Evolutionary conservation across 2,888 invertebrate species (phyloP).

Genomic region (Papilio elwesi): DNA sequence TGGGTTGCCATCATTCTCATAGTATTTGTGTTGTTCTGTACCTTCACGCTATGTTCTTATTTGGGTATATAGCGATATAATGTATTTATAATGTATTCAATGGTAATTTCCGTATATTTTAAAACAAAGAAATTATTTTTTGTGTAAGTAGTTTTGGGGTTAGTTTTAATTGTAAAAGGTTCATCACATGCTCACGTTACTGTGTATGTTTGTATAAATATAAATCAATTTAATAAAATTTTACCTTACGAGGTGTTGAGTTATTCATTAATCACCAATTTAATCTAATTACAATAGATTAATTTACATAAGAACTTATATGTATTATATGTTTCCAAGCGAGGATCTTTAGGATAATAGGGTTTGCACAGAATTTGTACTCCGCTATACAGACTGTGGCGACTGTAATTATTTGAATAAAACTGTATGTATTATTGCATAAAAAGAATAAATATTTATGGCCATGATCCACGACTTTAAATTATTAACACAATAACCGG

Average conservation of each 20-base stretch:
- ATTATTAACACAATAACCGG: not conserved
- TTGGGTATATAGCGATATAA: constrained; percentile 86
- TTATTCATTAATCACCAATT: constrained; percentile 43
- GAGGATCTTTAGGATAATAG: constrained; percentile 3
- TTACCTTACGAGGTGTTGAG: constrained; percentile 69
- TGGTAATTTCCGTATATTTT: constrained; percentile 19
- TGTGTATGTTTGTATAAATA: constrained; percentile 66
- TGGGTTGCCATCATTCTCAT: constrained; percentile 92
- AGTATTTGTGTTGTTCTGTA: constrained; percentile 89
- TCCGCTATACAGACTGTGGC: not conserved
- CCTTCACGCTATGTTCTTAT: constrained; percentile 93
- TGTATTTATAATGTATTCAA: constrained; percentile 37
- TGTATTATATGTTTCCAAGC: not conserved
- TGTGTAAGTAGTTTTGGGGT: constrained; percentile 59
- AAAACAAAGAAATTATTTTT: constrained; percentile 42
- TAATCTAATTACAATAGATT: not conserved
- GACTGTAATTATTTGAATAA: constrained; percentile 19
- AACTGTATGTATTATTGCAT: constrained; percentile 37
- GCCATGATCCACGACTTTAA: constrained; percentile 5
- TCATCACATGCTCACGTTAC: constrained; percentile 51
- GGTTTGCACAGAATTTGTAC: constrained; percentile 7
- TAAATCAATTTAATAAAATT: constrained; percentile 74
- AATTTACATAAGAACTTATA: not conserved
- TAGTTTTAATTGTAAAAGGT: constrained; percentile 61
- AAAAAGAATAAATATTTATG: constrained; percentile 28